These are phyloP conservation scores for Chirona hameri DNA, from an alignment of 2,888 invertebrate species.

Conservation along the genomic window DNA sequence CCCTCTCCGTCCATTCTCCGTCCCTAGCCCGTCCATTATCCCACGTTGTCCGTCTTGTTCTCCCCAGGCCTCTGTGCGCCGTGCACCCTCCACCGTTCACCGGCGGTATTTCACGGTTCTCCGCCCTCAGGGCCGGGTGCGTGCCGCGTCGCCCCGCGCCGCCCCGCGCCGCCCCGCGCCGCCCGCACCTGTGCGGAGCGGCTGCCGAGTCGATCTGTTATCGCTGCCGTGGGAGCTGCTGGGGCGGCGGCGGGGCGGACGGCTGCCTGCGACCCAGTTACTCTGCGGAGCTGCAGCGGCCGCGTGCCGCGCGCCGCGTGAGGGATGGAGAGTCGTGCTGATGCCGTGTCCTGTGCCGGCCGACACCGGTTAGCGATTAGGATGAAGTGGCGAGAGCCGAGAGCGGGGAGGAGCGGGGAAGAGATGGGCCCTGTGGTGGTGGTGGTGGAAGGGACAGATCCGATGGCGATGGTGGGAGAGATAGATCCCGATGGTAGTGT, in stretches of 20 bases:
- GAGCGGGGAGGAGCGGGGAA: no score
- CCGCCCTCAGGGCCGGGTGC: neutral
- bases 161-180: neutral
- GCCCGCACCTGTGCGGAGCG: neutral
- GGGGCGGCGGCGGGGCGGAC: neutral
- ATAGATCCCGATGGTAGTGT: no score
- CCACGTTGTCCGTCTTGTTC: no score
- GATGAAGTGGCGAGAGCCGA: no score
- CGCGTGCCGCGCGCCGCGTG: neutral
- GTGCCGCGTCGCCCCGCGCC: neutral
- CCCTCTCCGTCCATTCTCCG: no score
- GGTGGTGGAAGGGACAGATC: no score
- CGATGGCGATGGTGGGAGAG: no score
- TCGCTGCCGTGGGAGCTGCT: neutral
- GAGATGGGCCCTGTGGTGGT: no score
- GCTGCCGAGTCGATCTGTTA: neutral
- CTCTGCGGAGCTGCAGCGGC: neutral
- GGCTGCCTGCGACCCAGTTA: neutral
- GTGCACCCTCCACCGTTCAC: no score
- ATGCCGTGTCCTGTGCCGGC: neutral
- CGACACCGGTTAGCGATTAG: slow-evolving; percentile 12
- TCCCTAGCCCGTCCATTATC: no score
- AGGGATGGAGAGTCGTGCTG: neutral
- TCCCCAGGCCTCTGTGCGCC: no score
- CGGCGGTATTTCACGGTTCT: neutral